Evolutionary conservation across 1,140 invertebrate genomes (phyloP).

Genomic region (Thaumetopoea pityocampa): DNA sequence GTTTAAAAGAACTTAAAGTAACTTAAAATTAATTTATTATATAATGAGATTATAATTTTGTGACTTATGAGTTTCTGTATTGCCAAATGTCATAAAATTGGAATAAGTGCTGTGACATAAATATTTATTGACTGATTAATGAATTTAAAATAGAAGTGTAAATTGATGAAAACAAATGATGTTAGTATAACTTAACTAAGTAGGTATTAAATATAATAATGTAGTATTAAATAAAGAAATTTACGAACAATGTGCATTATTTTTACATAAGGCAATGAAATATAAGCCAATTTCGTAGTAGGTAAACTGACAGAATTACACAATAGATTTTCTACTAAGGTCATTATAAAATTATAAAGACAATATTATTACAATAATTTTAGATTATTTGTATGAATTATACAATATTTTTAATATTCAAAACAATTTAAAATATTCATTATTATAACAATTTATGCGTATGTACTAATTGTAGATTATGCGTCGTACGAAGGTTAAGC

Average conservation of each 20-base stretch:
- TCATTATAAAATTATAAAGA: slow-evolving; percentile 3
- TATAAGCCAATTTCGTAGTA: no score
- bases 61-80: no score
- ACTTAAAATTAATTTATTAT: slow-evolving; percentile 30
- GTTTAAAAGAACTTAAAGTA: slow-evolving; percentile 23
- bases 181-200: slow-evolving; percentile 15
- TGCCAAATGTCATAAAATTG: no score
- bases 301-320: slow-evolving; percentile 8
- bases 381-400: no score
- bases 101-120: no score
- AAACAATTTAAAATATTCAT: no score
- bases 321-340: neutral
- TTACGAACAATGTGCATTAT: slow-evolving; percentile 16
- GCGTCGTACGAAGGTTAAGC: neutral
- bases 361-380: no score
- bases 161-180: neutral
- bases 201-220: slow-evolving; percentile 18
- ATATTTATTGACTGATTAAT: no score
- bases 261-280: slow-evolving; percentile 18
- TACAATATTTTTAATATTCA: no score
- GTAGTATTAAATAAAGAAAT: slow-evolving; percentile 21
- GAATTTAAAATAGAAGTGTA: slow-evolving; percentile 5
- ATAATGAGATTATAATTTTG: slow-evolving; percentile 38
- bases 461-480: no score
- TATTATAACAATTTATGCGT: no score